Evolutionary conservation across 35 echinoderm and acorn worm genomes (phyloP).

Genomic region (Stichopus chloronotus): DNA sequence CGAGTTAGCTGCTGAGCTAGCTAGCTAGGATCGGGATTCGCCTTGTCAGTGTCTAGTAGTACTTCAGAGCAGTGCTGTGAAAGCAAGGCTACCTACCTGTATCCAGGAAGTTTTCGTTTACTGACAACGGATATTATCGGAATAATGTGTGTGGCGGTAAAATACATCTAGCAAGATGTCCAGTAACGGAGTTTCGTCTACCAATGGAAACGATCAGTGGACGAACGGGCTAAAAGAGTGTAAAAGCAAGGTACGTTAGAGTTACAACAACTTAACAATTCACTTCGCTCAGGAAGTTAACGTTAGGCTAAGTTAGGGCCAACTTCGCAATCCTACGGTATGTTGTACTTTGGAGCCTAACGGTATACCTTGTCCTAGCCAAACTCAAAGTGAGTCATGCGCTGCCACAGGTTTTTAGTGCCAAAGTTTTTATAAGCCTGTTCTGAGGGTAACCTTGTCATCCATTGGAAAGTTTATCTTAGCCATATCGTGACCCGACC

Average conservation of each 20-base stretch:
- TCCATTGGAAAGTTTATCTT: too few species aligned
- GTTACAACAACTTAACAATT: not conserved
- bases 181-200: constrained; percentile 50
- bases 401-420: too few species aligned
- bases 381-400: not conserved
- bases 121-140: constrained; percentile 34
- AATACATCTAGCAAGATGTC: constrained; percentile 33
- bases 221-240: constrained; percentile 25
- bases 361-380: not conserved
- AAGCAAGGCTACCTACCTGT: not conserved
- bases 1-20: too few species aligned
- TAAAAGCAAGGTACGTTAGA: constrained; percentile 42
- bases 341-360: not conserved
- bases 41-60: too few species aligned
- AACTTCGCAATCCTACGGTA: not conserved
- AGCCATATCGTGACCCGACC: too few species aligned
- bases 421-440: too few species aligned
- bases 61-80: too few species aligned
- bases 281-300: not conserved
- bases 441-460: too few species aligned
- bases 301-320: not conserved
- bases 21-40: too few species aligned
- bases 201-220: constrained; percentile 45
- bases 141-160: constrained; percentile 39
- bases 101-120: constrained; percentile 22